These are phyloP conservation scores for Paedocypris micromegethes DNA, from an alignment of 2,797 vertebrate genomes.

Conservation along the genomic window DNA sequence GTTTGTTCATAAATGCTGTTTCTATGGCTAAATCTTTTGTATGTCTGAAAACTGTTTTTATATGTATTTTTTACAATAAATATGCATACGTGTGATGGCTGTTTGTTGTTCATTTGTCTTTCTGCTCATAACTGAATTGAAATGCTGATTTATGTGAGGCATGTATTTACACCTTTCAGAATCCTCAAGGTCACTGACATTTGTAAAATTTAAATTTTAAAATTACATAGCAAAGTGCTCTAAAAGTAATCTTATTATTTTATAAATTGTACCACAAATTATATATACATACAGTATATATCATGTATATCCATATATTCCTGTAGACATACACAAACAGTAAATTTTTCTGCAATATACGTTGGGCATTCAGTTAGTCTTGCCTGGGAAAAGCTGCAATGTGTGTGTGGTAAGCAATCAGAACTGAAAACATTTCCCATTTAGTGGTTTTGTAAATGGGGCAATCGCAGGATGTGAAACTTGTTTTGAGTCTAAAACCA, in stretches of 20 bases:
- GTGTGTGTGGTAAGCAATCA: conserved; percentile 4
- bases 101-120: conserved; percentile 11
- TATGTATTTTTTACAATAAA: conserved; percentile 88
- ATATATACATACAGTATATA: too few species aligned
- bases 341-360: too few species aligned
- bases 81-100: conserved; percentile 61
- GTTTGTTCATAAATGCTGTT: conserved; percentile 73
- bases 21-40: conserved; percentile 76
- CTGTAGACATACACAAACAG: too few species aligned
- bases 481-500: conserved; percentile 8
- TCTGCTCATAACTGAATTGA: background rate
- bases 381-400: background rate
- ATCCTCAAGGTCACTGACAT: too few species aligned
- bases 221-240: too few species aligned
- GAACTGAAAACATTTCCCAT: conserved; percentile 14
- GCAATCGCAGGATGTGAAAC: conserved; percentile 27
- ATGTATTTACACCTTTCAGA: too few species aligned
- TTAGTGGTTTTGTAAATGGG: conserved; percentile 21
- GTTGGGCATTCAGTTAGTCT: too few species aligned
- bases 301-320: too few species aligned
- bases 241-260: too few species aligned
- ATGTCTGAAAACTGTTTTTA: conserved; percentile 76
- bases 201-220: too few species aligned
- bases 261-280: too few species aligned
- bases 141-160: too few species aligned